phyloP scores from a whole-genome alignment of 2,113 vertebrate species.

The Scolopax mira region DNA sequence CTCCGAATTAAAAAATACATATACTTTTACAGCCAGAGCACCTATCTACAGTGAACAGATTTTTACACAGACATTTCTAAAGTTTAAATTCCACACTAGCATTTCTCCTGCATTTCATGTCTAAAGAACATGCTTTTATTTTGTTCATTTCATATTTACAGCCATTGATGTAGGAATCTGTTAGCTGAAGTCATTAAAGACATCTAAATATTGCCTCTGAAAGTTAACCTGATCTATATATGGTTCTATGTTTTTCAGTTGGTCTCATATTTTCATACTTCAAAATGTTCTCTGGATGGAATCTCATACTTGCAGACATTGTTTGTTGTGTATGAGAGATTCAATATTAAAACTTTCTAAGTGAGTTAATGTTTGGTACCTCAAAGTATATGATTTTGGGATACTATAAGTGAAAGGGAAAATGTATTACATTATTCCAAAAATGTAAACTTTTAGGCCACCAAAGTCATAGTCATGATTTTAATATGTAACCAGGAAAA shows the following conservation, averaged over 20 bases:
- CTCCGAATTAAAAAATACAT: background rate
- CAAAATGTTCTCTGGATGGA: background rate
- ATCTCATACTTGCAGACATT: background rate
- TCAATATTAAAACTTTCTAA: slow-evolving; percentile 17
- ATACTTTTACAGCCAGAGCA: background rate
- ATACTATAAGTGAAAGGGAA: background rate
- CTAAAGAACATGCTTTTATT: background rate
- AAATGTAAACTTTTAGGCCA: background rate
- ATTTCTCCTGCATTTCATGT: background rate
- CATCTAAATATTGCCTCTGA: background rate
- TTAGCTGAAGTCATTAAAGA: background rate
- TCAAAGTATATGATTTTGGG: background rate
- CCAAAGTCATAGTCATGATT: background rate
- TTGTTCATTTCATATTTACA: background rate
- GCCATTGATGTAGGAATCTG: background rate
- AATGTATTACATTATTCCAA: background rate
- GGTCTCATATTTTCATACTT: background rate
- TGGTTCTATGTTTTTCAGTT: background rate
- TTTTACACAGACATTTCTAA: background rate
- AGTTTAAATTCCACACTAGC: background rate
- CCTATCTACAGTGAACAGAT: background rate
- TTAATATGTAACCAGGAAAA: background rate
- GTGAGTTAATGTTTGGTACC: background rate
- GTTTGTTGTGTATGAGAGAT: background rate
- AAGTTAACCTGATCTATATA: background rate